phyloP scores from a whole-genome alignment of 2,113 vertebrate species.

The Rallus limicola region DNA sequence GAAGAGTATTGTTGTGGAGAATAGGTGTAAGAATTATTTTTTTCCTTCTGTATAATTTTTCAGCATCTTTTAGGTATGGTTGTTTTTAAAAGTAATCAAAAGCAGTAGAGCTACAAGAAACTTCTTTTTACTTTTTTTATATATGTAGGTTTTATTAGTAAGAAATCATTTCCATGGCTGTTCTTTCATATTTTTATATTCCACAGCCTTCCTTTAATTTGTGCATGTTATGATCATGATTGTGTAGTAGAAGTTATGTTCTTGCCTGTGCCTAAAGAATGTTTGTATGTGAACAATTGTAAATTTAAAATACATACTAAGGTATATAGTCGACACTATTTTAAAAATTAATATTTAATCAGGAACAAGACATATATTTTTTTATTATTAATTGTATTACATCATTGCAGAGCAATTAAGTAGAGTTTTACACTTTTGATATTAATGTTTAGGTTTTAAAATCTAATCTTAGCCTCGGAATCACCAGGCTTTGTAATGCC shows the following conservation, averaged over 20 bases:
- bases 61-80: neutral
- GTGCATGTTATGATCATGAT: neutral
- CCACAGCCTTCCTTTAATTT: neutral
- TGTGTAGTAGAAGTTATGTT: neutral
- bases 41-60: neutral
- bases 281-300: neutral
- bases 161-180: neutral
- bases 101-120: neutral
- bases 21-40: neutral
- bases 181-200: neutral
- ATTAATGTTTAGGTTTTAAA: neutral
- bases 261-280: neutral
- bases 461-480: neutral
- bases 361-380: neutral
- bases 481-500: neutral
- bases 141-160: neutral
- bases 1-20: neutral
- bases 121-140: neutral
- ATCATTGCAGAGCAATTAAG: neutral
- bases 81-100: neutral
- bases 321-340: neutral
- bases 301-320: neutral
- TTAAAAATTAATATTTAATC: neutral
- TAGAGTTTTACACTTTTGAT: neutral
- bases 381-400: neutral